Conservation (phyloP, 2,113 vertebrate species). For the Corapipo altera region DNA sequence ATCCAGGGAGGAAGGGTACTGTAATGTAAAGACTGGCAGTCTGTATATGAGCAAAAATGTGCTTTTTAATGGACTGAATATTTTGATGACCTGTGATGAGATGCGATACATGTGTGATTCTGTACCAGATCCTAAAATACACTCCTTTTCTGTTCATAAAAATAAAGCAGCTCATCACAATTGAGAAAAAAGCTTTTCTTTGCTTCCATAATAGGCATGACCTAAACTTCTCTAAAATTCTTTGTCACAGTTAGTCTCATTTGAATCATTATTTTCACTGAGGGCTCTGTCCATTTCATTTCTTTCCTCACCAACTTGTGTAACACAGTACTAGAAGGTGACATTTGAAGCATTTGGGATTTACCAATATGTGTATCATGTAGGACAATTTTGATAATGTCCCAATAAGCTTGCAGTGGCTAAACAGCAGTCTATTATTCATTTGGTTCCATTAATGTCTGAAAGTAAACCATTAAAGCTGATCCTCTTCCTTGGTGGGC, state of each 20-base stretch:
- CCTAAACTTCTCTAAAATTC: neutral
- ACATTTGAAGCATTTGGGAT: neutral
- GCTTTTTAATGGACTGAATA: neutral
- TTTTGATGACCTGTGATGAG: neutral
- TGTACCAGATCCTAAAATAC: neutral
- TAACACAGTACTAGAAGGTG: neutral
- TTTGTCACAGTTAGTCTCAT: neutral
- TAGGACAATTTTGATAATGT: neutral
- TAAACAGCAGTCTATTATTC: constrained; percentile 4
- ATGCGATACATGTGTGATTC: neutral
- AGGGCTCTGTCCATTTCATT: neutral
- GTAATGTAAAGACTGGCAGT: neutral
- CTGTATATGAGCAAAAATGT: neutral
- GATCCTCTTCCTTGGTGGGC: neutral
- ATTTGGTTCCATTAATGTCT: constrained; percentile 6
- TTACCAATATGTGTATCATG: neutral
- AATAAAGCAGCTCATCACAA: neutral
- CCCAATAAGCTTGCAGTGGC: neutral
- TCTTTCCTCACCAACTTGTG: neutral
- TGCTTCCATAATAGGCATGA: neutral
- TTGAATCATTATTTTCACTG: neutral
- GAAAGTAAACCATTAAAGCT: constrained; percentile 15
- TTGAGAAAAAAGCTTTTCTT: neutral
- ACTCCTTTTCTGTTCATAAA: neutral
- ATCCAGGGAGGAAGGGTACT: neutral